Conservation (phyloP, 2,113 vertebrate species). For the Monopterus albus region DNA sequence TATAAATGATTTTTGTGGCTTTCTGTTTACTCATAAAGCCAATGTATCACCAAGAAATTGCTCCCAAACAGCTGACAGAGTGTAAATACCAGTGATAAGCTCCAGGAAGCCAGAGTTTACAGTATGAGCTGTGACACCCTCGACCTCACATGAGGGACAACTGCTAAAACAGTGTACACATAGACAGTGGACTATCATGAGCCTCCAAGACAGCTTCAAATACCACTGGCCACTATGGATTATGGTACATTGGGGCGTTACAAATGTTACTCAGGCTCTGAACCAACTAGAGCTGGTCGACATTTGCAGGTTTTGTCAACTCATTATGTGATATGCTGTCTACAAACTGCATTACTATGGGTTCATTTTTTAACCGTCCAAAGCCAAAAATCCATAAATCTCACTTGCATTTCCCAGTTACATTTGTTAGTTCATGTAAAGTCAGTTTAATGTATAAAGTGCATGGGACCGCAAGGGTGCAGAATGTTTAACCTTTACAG, state of each 20-base stretch:
- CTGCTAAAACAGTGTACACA: neutral
- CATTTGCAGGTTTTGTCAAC: too few relatives aligned
- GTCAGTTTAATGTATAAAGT: too few relatives aligned
- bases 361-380: too few relatives aligned
- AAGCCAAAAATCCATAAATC: too few relatives aligned
- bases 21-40: neutral
- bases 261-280: neutral
- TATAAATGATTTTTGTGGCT: slow-evolving; percentile 32
- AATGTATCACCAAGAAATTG: too few relatives aligned
- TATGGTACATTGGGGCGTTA: neutral
- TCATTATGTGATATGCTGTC: too few relatives aligned
- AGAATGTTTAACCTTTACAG: too few relatives aligned
- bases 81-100: neutral
- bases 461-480: too few relatives aligned
- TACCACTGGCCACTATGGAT: neutral
- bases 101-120: neutral
- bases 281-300: neutral
- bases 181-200: neutral
- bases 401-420: too few relatives aligned
- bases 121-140: neutral
- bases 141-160: neutral
- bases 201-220: neutral
- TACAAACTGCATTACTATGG: too few relatives aligned
- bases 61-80: too few relatives aligned
- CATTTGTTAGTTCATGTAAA: too few relatives aligned